phyloP scores from a whole-genome alignment of 2,888 invertebrate species.

The Julus scandinavius region DNA sequence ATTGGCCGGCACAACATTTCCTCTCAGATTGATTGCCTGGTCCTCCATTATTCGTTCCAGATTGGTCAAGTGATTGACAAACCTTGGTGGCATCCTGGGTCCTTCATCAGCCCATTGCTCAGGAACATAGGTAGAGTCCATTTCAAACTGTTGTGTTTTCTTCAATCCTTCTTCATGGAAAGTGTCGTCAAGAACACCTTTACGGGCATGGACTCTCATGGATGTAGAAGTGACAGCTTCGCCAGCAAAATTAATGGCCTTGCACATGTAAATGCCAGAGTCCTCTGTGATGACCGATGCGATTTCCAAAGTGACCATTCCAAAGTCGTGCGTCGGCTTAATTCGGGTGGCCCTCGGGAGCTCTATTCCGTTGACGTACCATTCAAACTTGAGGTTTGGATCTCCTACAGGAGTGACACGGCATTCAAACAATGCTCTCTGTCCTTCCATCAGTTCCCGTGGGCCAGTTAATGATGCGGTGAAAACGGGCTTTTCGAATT shows the following conservation, averaged over 20 bases:
- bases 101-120: conserved; percentile 79
- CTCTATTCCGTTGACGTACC: conserved; percentile 95
- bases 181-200: conserved; percentile 73
- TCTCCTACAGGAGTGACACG: conserved; percentile 94
- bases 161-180: conserved; percentile 92
- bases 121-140: conserved; percentile 89
- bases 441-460: conserved; percentile 90
- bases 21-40: conserved; percentile 86
- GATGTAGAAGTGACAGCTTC: conserved; percentile 93
- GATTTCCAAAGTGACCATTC: conserved; percentile 92
- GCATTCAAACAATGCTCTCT: conserved; percentile 90
- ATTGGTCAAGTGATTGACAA: conserved; percentile 89
- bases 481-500: conserved; percentile 91
- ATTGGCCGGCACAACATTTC: conserved; percentile 89
- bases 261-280: conserved; percentile 92
- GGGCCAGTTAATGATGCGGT: conserved; percentile 88
- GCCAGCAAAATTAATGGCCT: conserved; percentile 92
- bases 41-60: conserved; percentile 86
- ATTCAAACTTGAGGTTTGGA: conserved; percentile 89
- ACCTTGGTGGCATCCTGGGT: conserved; percentile 93
- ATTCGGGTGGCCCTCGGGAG: conserved; percentile 90
- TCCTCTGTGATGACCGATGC: conserved; percentile 88
- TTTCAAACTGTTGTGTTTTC: conserved; percentile 90
- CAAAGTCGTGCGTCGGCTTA: conserved; percentile 92
- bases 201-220: conserved; percentile 75